Base-by-base conservation (phyloP, 2,797 vertebrate genomes). In the Mergus octosetaceus region DNA sequence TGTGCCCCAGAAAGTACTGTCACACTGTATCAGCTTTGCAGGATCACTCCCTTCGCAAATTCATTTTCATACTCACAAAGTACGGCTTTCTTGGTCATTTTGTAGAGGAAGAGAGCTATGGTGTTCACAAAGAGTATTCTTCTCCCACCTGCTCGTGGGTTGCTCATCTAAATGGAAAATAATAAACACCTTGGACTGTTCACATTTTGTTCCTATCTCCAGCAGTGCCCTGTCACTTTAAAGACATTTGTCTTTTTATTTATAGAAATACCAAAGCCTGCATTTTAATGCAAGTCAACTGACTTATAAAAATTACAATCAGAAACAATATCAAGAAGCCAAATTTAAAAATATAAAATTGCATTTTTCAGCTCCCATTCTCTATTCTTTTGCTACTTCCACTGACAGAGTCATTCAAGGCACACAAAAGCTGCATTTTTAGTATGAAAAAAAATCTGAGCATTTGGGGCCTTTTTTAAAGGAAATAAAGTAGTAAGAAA, bases 91-190 rank as follows among this genome's bases (percentile, higher is more conserved):
- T n/a, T 34, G n/a, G 32, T 5, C 77, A 62, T 69, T 72, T 18
- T 21, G 34, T n/a, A 69, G n/a, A 76, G 41, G 43, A 80, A 34
- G 9, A 75, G n/a, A 68, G 38, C 10, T 65, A 68, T 61, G 79
- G 45, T 72, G 87, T 75, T 60, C 61, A 86, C 77, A 83, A 74
- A 84, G 79, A 72, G 51, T 38, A 58, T 66, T 71, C 82, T 73
- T 94, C 83, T 75, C 85, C 85, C 88, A 89, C 85, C 87, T 90
- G 79, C 88, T 5, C 39, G 64, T 72, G 88, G 68, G 85, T 34
- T 84, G 78, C 72, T 79, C 28, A 61, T 72, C 75, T 61, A 76
- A 89, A 89, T 10, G 82, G 78, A 87, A 27, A 73, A 72, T 89
- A 84, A 71, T 9, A 18, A 75, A 79, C 74, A 25, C 39, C 66